Conservation (phyloP, 1,140 invertebrate genomes). For the Conus ventricosus region DNA sequence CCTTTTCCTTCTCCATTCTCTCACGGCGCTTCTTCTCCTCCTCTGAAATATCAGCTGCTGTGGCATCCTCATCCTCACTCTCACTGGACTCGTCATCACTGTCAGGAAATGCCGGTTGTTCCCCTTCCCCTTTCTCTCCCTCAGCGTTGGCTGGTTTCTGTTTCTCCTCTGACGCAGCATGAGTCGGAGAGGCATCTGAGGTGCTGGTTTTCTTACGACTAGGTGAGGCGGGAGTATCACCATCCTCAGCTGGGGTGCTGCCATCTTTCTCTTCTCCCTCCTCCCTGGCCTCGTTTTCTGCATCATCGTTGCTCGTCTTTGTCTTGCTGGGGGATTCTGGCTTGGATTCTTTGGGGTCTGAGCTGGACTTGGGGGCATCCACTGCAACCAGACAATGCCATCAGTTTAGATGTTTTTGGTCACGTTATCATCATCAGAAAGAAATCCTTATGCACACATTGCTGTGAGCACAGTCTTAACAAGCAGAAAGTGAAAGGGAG, state of each 20-base stretch:
- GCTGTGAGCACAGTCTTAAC: no score
- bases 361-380: no score
- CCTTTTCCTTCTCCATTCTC: constrained; percentile 66
- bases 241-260: no score
- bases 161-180: constrained; percentile 33
- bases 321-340: no score
- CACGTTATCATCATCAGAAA: no score
- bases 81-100: constrained; percentile 70
- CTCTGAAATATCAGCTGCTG: constrained; percentile 70
- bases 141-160: constrained; percentile 70
- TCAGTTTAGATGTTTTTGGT: no score
- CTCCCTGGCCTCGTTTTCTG: not conserved
- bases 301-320: not conserved
- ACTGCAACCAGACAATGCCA: no score
- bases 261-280: not conserved
- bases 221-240: not conserved
- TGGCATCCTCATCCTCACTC: constrained; percentile 68
- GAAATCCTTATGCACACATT: no score
- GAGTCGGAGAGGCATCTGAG: constrained; percentile 28
- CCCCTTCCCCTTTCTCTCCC: constrained; percentile 57
- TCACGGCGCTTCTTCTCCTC: constrained; percentile 70
- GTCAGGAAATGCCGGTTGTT: constrained; percentile 59
- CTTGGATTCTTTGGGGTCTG: no score
- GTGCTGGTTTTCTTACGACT: constrained; percentile 6
- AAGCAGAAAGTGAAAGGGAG: no score